These are phyloP conservation scores for Enteromius fasciolatus DNA, from an alignment of 2,797 vertebrate genomes.

Conservation along the genomic window DNA sequence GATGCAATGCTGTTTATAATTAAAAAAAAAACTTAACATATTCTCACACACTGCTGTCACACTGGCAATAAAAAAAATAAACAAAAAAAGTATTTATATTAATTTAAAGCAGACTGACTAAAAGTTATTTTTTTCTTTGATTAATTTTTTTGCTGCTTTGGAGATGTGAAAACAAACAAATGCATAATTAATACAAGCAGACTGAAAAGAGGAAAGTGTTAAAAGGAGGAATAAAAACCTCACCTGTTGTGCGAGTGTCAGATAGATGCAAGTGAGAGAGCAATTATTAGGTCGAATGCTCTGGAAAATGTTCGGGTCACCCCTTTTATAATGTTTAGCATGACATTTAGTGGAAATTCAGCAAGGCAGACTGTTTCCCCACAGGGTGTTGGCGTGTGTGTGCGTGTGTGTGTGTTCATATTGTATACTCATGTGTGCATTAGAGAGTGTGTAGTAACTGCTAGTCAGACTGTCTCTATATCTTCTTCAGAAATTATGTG, in stretches of 20 bases:
- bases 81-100: too few relatives aligned
- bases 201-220: not conserved
- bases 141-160: not conserved
- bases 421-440: not conserved
- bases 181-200: not conserved
- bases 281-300: constrained; percentile 38
- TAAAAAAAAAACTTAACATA: not conserved
- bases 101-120: not conserved
- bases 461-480: constrained; percentile 18
- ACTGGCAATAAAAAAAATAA: not conserved
- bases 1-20: not conserved
- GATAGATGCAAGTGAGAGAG: constrained; percentile 15
- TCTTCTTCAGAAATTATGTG: constrained; percentile 28
- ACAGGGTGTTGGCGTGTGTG: constrained; percentile 23
- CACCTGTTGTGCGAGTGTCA: constrained; percentile 42
- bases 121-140: not conserved
- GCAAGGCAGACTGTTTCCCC: constrained; percentile 13
- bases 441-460: not conserved
- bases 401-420: constrained; percentile 29
- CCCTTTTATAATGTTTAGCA: constrained; percentile 54
- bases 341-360: constrained; percentile 54
- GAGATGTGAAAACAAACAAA: not conserved
- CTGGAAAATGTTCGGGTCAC: constrained; percentile 42
- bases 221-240: constrained; percentile 16
- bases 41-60: not conserved